Evolutionary conservation across 1,140 invertebrate genomes (phyloP), one percentile per base, ranked within the genome.

Genomic region (Potamilus streckersoni): DNA sequence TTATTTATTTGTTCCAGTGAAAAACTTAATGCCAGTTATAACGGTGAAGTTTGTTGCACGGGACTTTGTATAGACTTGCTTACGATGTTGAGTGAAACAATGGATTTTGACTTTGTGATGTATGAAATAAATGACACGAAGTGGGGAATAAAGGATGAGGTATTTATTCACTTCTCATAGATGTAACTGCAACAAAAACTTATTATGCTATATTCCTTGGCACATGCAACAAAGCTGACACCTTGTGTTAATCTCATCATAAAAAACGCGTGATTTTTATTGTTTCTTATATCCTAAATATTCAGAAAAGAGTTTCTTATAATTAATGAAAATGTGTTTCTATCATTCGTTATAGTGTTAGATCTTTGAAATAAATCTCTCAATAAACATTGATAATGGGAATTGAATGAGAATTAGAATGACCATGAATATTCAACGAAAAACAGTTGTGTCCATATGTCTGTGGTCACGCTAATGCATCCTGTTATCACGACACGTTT

Each of bases 1-100:
- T 31, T 31, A 1, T 31, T 31, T 31, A 4, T 31, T 31, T 49
- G 38, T 49, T 49, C 6, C 11, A 49, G 38, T 49, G 11, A 49
- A 49, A 8, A 49, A 6, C 38, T 49, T 49, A 49, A 49, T 49
- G 38, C 38, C 38, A 49, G 38, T 49, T 49, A 49, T 11, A 49
- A 49, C 38, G 38, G 38, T 0, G 38, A 49, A 6, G 38, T 49
- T 49, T 99, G 98, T 91, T 99, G 98, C 89, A 97, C 96, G 71
- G 98, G 98, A n/a, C 98, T 99, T 89, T 99, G 97, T 90, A 97
- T 99, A 77, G 98, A 99, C 91, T 91, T 99, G 31, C 91, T 99
- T 67, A 94, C 88, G 69, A 90, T 91, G 78, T 85, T 93, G 19
- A 95, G 95, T 61, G 94, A 96, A 84, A 95, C 98, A 85, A 92